A percentile compares a stretch with the other conserved stretches of the same genome.
Conservation (phyloP, 2,888 invertebrate species). For the Vanessa cardui region DNA sequence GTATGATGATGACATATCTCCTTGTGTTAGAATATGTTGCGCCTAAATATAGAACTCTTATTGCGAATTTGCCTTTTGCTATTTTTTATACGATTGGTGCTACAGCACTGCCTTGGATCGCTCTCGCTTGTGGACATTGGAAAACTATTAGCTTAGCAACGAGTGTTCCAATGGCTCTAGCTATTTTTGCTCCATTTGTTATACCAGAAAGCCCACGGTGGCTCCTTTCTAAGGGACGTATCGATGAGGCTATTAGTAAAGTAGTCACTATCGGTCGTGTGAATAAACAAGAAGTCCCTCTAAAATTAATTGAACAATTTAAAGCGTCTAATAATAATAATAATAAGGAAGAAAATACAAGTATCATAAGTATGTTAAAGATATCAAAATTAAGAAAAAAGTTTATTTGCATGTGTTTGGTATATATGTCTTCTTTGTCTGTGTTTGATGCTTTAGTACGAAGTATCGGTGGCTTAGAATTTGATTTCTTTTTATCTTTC, state of each 20-base stretch:
- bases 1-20: conserved; percentile 67
- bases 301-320: conserved; percentile 55
- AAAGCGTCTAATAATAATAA: conserved; percentile 42
- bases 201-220: conserved; percentile 70
- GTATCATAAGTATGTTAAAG: conserved; percentile 53
- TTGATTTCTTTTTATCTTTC: conserved; percentile 67
- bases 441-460: conserved; percentile 64
- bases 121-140: conserved; percentile 65
- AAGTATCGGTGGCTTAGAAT: conserved; percentile 57
- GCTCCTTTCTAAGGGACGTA: conserved; percentile 60
- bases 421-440: conserved; percentile 56
- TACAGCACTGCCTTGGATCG: conserved; percentile 61
- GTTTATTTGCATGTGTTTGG: conserved; percentile 57
- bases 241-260: conserved; percentile 59
- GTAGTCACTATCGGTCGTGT: conserved; percentile 53
- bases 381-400: conserved; percentile 54
- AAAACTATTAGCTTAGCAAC: conserved; percentile 58
- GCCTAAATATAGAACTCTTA: conserved; percentile 64
- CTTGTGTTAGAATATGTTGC: conserved; percentile 63
- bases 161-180: conserved; percentile 58
- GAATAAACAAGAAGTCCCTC: conserved; percentile 58
- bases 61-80: conserved; percentile 63
- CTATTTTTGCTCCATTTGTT: conserved; percentile 56
- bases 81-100: conserved; percentile 56
- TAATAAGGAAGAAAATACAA: conserved; percentile 42